phyloP scores from a whole-genome alignment of 2,888 invertebrate species.

The Trichopria drosophilae region DNA sequence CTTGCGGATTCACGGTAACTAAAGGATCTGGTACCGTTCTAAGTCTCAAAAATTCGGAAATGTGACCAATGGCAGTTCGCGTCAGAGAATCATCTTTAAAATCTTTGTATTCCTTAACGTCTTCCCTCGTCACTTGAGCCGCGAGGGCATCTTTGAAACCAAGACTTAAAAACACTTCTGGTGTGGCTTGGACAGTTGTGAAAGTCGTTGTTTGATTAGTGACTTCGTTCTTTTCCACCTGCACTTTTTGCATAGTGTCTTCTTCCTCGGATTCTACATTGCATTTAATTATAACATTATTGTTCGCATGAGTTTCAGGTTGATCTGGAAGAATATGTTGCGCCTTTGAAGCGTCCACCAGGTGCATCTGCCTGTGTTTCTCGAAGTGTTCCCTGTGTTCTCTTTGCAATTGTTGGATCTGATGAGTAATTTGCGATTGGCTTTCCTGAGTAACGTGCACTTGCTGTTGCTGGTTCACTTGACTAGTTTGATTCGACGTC shows the following conservation, averaged over 20 bases:
- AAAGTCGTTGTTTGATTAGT: conserved; percentile 43
- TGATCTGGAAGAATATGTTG: conserved; percentile 48
- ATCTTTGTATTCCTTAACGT: conserved; percentile 51
- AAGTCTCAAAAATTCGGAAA: conserved; percentile 54
- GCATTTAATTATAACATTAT: conserved; percentile 48
- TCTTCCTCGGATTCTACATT: conserved; percentile 44
- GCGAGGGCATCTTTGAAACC: conserved; percentile 51
- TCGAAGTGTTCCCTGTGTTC: conserved; percentile 46
- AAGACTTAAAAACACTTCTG: conserved; percentile 53
- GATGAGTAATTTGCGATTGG: conserved; percentile 51
- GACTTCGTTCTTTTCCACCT: conserved; percentile 47
- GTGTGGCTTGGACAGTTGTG: conserved; percentile 49
- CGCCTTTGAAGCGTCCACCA: conserved; percentile 49
- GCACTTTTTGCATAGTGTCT: conserved; percentile 48
- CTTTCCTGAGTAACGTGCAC: background rate
- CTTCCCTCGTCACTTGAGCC: conserved; percentile 48
- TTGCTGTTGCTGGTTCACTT: conserved; percentile 38
- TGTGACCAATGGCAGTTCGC: conserved; percentile 53
- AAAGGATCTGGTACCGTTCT: conserved; percentile 51
- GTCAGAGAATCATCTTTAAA: conserved; percentile 49
- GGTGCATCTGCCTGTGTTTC: conserved; percentile 50
- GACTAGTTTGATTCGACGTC: conserved; percentile 39
- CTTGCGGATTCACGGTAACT: conserved; percentile 53
- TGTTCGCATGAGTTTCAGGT: conserved; percentile 48
- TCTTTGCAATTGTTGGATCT: conserved; percentile 42